Conservation (phyloP, 2,888 invertebrate species). For the Drosophila siamana region DNA sequence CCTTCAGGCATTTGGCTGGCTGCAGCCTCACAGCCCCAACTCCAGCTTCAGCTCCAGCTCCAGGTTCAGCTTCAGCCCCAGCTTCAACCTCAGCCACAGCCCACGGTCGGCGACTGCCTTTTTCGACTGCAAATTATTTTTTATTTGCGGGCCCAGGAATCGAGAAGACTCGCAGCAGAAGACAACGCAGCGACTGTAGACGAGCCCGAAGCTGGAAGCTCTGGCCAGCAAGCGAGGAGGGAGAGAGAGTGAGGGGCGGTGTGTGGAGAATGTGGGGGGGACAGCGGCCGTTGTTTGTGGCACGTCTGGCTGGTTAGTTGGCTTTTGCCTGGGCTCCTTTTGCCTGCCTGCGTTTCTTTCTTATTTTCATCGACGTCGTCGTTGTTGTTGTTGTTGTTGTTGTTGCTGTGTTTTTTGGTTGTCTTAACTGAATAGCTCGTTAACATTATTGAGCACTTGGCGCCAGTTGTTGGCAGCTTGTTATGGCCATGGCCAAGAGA, state of each 20-base stretch:
- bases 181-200: background rate
- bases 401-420: conserved; percentile 59
- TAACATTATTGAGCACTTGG: conserved; percentile 85
- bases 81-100: conserved; percentile 1
- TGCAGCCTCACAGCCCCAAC: conserved; percentile 1
- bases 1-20: conserved; percentile 13
- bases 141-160: conserved; percentile 66
- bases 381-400: conserved; percentile 34
- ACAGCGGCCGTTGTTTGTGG: conserved; percentile 33
- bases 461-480: conserved; percentile 85
- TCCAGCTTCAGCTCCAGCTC: background rate
- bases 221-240: background rate
- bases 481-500: conserved; percentile 67
- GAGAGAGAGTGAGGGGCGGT: background rate
- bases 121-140: conserved; percentile 78
- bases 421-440: conserved; percentile 84
- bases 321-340: conserved; percentile 43
- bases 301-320: conserved; percentile 63
- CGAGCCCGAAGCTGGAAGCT: no score
- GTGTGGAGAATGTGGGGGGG: background rate
- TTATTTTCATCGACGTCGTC: conserved; percentile 24
- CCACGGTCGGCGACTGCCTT: conserved; percentile 48
- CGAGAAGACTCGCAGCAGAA: conserved; percentile 8
- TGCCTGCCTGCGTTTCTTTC: conserved; percentile 27
- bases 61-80: conserved; percentile 3